These are phyloP conservation scores for Matsumyia berberina DNA, from an alignment of 2,888 invertebrate species.

Conservation along the genomic window DNA sequence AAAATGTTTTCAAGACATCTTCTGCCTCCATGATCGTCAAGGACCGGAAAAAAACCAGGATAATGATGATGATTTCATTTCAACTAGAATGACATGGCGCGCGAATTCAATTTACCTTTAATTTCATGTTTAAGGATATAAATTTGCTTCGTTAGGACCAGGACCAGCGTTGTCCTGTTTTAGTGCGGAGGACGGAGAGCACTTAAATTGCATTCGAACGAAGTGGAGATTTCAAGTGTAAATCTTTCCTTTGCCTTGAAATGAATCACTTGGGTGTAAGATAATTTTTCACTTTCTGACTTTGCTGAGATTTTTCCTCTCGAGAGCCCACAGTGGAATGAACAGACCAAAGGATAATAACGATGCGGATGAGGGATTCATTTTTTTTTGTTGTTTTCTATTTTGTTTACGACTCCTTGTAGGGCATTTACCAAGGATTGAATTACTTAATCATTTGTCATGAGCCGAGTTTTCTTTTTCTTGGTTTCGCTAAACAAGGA, in stretches of 20 bases:
- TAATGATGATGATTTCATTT: constrained; percentile 34
- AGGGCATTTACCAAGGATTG: constrained; percentile 49
- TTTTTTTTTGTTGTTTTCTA: constrained; percentile 11
- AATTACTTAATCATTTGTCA: constrained; percentile 67
- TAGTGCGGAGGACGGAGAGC: constrained; percentile 5
- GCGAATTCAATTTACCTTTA: constrained; percentile 60
- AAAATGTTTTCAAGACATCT: constrained; percentile 32
- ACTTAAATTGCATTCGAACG: constrained; percentile 32
- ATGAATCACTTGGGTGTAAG: constrained; percentile 38
- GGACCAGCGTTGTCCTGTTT: constrained; percentile 24
- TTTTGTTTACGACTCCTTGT: constrained; percentile 44
- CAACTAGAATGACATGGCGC: neutral
- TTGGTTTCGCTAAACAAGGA: constrained; percentile 18
- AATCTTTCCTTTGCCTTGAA: neutral
- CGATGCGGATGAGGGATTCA: constrained; percentile 15
- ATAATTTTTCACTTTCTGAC: constrained; percentile 47
- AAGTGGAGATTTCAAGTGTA: neutral
- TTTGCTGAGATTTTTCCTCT: constrained; percentile 34
- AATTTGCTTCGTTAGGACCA: constrained; percentile 57
- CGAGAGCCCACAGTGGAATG: constrained; percentile 13
- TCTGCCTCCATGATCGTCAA: neutral
- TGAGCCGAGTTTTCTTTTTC: constrained; percentile 6
- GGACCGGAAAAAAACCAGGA: neutral
- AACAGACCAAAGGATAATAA: constrained; percentile 42
- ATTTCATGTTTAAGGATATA: constrained; percentile 59